Evolutionary conservation across 2,113 vertebrate genomes (phyloP).

Genomic region (Actenoides lindsayi): DNA sequence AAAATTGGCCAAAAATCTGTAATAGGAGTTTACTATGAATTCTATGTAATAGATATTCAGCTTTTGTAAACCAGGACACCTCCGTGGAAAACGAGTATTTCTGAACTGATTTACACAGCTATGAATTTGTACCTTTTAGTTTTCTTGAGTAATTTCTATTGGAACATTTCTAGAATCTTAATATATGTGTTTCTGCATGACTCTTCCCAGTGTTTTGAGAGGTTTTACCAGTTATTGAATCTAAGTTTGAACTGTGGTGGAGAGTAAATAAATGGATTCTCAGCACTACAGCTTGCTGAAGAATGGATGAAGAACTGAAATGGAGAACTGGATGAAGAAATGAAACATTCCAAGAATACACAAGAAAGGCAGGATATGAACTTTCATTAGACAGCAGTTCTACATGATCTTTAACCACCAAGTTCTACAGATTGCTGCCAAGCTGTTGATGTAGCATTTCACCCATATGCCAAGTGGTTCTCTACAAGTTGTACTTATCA

Average conservation of each 20-base stretch:
- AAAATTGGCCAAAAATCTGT: neutral
- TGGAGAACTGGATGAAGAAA: neutral
- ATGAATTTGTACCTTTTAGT: neutral
- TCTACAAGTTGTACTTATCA: neutral
- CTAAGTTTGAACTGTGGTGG: neutral
- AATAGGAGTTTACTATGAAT: neutral
- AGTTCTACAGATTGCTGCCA: neutral
- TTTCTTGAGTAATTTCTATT: neutral
- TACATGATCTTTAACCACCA: neutral
- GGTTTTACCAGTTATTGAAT: neutral
- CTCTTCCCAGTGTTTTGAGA: neutral
- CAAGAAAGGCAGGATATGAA: neutral
- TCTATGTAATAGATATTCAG: neutral
- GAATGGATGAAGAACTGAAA: neutral
- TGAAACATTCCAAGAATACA: neutral
- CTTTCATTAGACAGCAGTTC: neutral
- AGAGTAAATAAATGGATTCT: neutral
- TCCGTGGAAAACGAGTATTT: neutral
- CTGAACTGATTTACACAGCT: neutral
- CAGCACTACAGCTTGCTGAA: neutral
- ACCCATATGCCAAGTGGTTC: neutral
- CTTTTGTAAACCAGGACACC: neutral
- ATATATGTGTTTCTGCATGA: neutral
- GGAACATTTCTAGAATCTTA: neutral
- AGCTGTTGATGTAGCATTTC: neutral